Evolutionary conservation across 2,888 invertebrate genomes (phyloP).

Genomic region (Ormyrus rosae): DNA sequence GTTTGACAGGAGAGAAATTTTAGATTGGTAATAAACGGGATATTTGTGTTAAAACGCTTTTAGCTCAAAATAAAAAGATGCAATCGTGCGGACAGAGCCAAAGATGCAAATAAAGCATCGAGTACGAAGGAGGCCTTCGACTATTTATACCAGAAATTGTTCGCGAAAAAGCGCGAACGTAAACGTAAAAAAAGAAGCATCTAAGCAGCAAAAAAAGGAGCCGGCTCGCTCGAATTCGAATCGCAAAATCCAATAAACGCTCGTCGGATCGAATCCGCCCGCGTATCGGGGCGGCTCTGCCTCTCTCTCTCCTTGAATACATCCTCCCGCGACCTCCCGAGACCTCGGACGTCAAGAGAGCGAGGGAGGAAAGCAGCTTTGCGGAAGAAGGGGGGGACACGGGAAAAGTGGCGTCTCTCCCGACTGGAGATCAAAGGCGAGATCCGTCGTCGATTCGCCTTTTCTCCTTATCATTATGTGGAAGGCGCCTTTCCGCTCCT

Average conservation of each 20-base stretch:
- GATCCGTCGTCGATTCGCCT: conserved; percentile 27
- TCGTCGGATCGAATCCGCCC: conserved; percentile 11
- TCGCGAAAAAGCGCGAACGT: too few species aligned
- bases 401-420: too few species aligned
- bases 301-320: neutral
- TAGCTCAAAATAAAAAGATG: too few species aligned
- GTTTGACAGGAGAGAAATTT: too few species aligned
- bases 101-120: too few species aligned
- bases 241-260: conserved; percentile 44
- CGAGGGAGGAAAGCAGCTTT: neutral
- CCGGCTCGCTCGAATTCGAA: conserved; percentile 18
- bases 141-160: too few species aligned
- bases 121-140: too few species aligned
- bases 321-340: neutral
- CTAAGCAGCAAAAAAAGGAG: neutral
- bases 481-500: neutral
- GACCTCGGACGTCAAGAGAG: neutral
- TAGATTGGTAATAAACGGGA: too few species aligned
- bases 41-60: too few species aligned
- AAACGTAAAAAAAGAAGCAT: too few species aligned
- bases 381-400: neutral
- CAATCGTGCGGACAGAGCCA: too few species aligned
- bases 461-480: conserved; percentile 29
- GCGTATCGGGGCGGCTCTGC: neutral
- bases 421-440: conserved; percentile 29